phyloP scores from a whole-genome alignment of 2,797 vertebrate species.

The Enteromius fasciolatus region DNA sequence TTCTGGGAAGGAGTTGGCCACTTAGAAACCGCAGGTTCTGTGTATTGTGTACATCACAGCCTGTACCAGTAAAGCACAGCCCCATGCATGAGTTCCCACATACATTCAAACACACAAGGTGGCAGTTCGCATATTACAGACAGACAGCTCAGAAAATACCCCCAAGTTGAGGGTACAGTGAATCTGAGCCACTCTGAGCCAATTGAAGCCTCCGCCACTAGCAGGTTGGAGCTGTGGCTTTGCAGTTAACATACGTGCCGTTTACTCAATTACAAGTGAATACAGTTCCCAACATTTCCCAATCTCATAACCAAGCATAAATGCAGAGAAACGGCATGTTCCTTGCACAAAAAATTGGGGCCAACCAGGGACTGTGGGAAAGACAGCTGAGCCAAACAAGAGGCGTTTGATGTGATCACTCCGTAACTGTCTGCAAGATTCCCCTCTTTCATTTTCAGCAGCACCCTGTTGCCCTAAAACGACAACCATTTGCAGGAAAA shows the following conservation, averaged over 20 bases:
- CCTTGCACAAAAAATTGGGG: constrained; percentile 16
- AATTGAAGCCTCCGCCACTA: neutral
- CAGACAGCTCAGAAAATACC: neutral
- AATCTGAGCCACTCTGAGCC: neutral
- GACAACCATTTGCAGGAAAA: constrained; percentile 38
- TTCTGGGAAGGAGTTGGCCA: constrained; percentile 73
- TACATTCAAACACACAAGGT: constrained; percentile 62
- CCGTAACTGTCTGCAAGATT: neutral
- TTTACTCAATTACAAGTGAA: neutral
- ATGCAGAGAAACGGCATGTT: neutral
- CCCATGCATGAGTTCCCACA: constrained; percentile 42
- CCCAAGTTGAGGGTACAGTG: neutral
- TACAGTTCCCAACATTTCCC: neutral
- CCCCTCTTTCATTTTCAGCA: constrained; percentile 21
- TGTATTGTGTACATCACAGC: constrained; percentile 7
- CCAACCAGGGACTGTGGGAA: constrained; percentile 56
- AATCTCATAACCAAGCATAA: constrained; percentile 24
- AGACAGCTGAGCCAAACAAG: constrained; percentile 21
- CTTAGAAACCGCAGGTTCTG: constrained; percentile 44
- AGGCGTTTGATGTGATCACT: constrained; percentile 48
- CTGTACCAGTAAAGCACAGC: constrained; percentile 61
- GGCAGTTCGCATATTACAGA: constrained; percentile 61
- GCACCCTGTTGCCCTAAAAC: constrained; percentile 46
- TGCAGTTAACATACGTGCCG: neutral
- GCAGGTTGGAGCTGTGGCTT: neutral